Conservation (phyloP, 2,113 vertebrate genomes). For the Psettodes erumei region DNA sequence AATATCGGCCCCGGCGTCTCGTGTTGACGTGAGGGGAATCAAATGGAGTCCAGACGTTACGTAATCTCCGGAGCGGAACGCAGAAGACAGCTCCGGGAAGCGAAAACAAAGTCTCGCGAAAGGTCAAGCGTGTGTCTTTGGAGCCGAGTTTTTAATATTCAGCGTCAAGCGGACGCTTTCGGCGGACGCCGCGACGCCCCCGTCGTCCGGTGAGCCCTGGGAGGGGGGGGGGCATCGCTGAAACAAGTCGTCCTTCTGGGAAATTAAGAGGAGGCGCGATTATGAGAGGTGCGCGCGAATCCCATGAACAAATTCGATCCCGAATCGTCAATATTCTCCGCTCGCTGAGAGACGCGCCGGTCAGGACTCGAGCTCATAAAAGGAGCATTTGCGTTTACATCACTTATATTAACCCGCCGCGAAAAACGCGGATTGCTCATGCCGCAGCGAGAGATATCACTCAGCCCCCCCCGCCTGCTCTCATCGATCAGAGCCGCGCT, state of each 20-base stretch:
- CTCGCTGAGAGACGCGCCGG: too few species aligned
- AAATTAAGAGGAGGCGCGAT: slow-evolving; percentile 32
- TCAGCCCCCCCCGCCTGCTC: slow-evolving; percentile 34
- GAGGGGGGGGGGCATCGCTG: slow-evolving; percentile 11
- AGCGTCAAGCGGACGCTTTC: slow-evolving; percentile 3
- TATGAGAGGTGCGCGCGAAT: slow-evolving; percentile 9
- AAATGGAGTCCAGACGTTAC: not conserved
- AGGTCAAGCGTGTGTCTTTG: slow-evolving; percentile 29
- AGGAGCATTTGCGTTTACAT: not conserved
- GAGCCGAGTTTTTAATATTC: slow-evolving; percentile 11
- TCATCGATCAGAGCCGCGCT: slow-evolving; percentile 65
- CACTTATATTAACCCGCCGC: too few species aligned
- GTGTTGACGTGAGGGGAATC: not conserved
- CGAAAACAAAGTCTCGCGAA: too few species aligned
- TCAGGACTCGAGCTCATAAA: not conserved
- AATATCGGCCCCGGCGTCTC: not conserved
- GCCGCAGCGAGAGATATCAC: slow-evolving; percentile 26
- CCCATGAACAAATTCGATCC: not conserved
- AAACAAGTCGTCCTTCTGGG: slow-evolving; percentile 40
- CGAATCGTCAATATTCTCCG: slow-evolving; percentile 1
- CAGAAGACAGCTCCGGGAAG: not conserved
- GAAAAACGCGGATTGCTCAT: too few species aligned
- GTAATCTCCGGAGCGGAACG: too few species aligned
- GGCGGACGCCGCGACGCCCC: too few species aligned
- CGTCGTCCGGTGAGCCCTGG: slow-evolving; percentile 18